Base-by-base conservation (phyloP, 2,888 invertebrate species). In the Nomada ruficornis region DNA sequence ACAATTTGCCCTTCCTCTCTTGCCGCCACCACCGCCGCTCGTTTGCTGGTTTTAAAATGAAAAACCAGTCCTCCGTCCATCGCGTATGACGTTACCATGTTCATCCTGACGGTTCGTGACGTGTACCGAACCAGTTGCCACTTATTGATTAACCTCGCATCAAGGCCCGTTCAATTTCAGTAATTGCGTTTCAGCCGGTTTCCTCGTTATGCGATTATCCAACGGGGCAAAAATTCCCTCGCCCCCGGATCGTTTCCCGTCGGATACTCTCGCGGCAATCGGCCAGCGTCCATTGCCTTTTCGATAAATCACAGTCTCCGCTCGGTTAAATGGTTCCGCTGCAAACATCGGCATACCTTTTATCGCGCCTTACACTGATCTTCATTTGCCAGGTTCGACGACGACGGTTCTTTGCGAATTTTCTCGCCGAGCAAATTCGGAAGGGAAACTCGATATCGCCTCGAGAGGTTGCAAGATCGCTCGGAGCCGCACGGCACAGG, bases 81-180 rank as follows among this genome's bases (percentile, higher is more conserved):
- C 42, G 20, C 9, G 20, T 60, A 10, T 23, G 13, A 54, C 29
- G 23, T 26, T 4, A 20, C 52, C 29, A 67, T 59, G 77, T 71
- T 26, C 2, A 44, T 44, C 10, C 36, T 11, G 57, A 26, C 52
- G 68, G 26, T 52, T 63, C 79, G 67, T 60, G 70, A 70, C 79
- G 60, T 42, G 65, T 42, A 13, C n/a, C 18, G 18, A n/a, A 20
- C 18, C 60, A 59, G 50, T 59, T 47, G 54, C 67, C 67, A 47
- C 29, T 72, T 67, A 63, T 73, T 54, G 79, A 79, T 80, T 73
- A 73, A 78, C 73, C 72, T 63, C 57, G 67, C 67, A 54, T 72
- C 67, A 3, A 18, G 65, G 23, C 57, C 44, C 72, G 57, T 54
- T 57, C 72, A n/a, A 73, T 80, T 42, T 54, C 44, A 23, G 71